Base-by-base conservation (phyloP, 2,888 invertebrate genomes). In the Mythimna loreyi region DNA sequence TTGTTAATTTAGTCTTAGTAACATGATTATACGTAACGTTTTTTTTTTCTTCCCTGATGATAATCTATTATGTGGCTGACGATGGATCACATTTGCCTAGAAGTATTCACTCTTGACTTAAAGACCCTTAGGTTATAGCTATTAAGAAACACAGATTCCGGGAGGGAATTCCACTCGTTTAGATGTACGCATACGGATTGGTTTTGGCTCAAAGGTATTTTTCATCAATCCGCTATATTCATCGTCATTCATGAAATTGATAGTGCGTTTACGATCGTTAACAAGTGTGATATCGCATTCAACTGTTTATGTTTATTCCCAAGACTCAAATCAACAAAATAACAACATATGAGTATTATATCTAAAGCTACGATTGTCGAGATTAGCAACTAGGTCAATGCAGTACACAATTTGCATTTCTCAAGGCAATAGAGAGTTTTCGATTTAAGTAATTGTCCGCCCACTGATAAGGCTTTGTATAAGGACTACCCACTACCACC, bases 331-430 rank as follows among this genome's bases (percentile, higher is more conserved):
- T 21, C 1, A 61, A 30, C 30, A 69, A 69, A n/a, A 64, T 58
- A 73, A 53, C 9, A 57, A 68, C 13, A 68, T 58, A 40, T 5
- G 6, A 40, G 5, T 58, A 78, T 60, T 52, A 30, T 57, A 70
- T 60, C 57, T 62, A 55, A 30, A 55, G 53, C 47, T 52, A 53
- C 40, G 23, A 56, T 19, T 43, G 65, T 73, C 63, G 57, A 79
- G 81, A 79, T 82, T 86, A 78, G 80, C 76, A 85, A 81, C 59
- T 84, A 62, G 86, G 86, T 82, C 86, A 85, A 73, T 86, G 86
- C 71, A 66, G 78, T 70, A 53, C n/a, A 60, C 59, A 64, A 80
- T 86, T 83, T 81, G 81, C 80, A 86, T 74, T 74, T 72, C 70
- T 71, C 79, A 82, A 82, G 83, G 82, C 55, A 33, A 56, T 77